Evolutionary conservation across 2,797 vertebrate species (phyloP), one percentile per base, ranked within the genome.

Genomic region (Galago senegalensis): DNA sequence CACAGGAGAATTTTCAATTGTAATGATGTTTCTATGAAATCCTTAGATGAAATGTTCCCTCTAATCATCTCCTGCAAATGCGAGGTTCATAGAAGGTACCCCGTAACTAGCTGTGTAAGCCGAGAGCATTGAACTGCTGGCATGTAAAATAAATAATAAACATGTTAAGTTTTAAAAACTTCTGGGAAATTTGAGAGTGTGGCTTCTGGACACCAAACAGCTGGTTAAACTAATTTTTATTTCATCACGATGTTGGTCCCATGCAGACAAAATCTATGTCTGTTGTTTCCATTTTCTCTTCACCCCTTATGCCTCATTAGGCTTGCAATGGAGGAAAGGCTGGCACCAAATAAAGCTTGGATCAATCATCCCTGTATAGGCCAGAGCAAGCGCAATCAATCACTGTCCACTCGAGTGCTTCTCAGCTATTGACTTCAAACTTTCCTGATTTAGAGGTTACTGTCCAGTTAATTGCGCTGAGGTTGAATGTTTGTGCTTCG

Each of bases 271-370:
- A 91, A 92, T 83, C 31, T 1, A 31, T 90, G 70, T 16, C 69
- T 73, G 85, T 72, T 27, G 82, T 29, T 94, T 87, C 49, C 82
- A 34, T 7, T n/a, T 94, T 91, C 88, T 0, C 76, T 95, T 63
- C 21, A 3, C 76, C 95, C 56, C 83, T 60, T 75, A 69, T 29
- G 97, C 34, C 97, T 98, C 89, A 63, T 98, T 98, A 97, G 95
- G 94, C 97, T 90, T 97, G 89, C 21, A 40, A 87, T 13, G 93
- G 86, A 91, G 93, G 94, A 97, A 27, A 84, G 96, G 93, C 89
- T 95, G 93, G 85, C 69, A 60, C 91, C 67, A 92, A 96, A 94
- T 9, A 21, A 96, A 92, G 13, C 65, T 95, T 43, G 63, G 83
- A 93, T 96, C 96, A 60, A 91, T 87, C 96, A 21, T 89, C 70